Percentiles rank a stretch among this genome's conserved stretches.
These are phyloP conservation scores for Smittia aterrima DNA, from an alignment of 2,888 invertebrate genomes.

Conservation along the genomic window DNA sequence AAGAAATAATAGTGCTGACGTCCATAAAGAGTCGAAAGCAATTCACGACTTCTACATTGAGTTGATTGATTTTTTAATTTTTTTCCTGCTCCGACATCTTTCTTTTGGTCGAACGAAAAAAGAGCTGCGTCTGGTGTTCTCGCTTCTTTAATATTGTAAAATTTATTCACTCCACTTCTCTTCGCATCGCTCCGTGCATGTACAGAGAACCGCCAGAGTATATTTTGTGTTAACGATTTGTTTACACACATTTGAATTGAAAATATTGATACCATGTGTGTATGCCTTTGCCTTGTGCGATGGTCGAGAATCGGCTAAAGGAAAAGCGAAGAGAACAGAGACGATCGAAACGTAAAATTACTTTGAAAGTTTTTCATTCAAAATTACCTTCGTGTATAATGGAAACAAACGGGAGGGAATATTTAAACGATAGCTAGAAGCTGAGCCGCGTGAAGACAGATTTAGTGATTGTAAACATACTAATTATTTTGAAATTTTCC, in stretches of 20 bases:
- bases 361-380: conserved; percentile 25
- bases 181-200: background rate
- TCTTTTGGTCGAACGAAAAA: no score
- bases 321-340: background rate
- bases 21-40: no score
- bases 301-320: background rate
- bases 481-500: conserved; percentile 28
- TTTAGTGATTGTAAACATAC: conserved; percentile 39
- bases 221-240: conserved; percentile 41
- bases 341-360: background rate
- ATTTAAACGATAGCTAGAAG: background rate
- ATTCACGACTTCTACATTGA: no score
- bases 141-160: background rate
- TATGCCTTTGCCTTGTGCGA: background rate
- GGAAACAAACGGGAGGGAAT: conserved; percentile 19
- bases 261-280: conserved; percentile 40
- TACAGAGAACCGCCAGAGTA: conserved; percentile 31
- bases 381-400: conserved; percentile 27
- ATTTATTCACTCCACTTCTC: conserved; percentile 35
- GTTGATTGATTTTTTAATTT: background rate
- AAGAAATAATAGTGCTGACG: background rate
- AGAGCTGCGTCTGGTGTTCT: background rate
- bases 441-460: conserved; percentile 24
- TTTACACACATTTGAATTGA: conserved; percentile 39
- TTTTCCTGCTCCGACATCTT: no score